These are phyloP conservation scores for Sebastes trivittatus DNA, from an alignment of 2,797 vertebrate genomes.

Conservation along the genomic window DNA sequence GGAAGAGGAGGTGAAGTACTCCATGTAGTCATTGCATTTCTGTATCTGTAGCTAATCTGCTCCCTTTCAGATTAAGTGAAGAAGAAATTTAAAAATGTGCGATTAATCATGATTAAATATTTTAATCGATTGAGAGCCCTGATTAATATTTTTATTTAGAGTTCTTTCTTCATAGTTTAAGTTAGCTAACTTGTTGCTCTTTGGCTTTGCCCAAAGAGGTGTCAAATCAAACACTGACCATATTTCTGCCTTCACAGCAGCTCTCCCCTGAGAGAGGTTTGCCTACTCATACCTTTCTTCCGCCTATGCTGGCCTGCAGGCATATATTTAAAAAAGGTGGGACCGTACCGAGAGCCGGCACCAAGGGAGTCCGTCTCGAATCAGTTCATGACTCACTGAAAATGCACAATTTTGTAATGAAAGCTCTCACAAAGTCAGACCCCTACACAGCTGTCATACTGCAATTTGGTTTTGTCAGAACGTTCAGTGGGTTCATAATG, in stretches of 20 bases:
- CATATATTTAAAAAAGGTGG: background rate
- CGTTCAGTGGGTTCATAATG: background rate
- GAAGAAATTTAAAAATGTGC: background rate
- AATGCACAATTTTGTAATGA: background rate
- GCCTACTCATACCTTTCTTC: background rate
- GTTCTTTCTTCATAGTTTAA: background rate
- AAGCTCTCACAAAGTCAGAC: background rate
- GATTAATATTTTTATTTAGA: background rate
- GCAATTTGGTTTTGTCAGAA: background rate
- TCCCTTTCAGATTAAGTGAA: background rate
- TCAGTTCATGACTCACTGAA: constrained; percentile 10
- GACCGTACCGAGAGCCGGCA: background rate
- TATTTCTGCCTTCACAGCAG: background rate
- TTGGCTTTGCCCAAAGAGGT: background rate
- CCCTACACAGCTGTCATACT: background rate
- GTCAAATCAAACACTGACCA: background rate
- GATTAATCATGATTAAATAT: too few relatives aligned
- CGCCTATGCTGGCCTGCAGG: background rate
- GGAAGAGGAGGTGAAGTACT: constrained; percentile 90
- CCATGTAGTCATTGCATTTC: background rate
- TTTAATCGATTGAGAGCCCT: too few relatives aligned
- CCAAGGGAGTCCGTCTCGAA: background rate
- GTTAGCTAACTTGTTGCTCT: background rate
- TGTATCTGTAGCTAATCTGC: background rate
- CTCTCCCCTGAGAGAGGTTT: background rate